phyloP scores from a whole-genome alignment of 2,888 invertebrate species.

The Chloromyia formosa region DNA sequence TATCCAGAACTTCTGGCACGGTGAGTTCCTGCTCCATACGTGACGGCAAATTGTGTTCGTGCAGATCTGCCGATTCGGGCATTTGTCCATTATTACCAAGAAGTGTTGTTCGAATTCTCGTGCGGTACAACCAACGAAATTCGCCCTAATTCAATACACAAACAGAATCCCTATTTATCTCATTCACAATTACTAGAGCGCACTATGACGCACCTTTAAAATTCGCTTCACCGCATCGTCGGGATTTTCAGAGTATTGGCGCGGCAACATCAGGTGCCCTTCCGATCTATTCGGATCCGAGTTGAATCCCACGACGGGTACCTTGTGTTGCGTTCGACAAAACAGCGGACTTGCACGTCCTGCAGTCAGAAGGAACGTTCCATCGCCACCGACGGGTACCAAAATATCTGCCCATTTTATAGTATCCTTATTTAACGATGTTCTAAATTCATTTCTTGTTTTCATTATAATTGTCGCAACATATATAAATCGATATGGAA shows the following conservation, averaged over 20 bases:
- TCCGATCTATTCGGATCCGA: constrained; percentile 94
- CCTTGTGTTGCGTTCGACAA: constrained; percentile 66
- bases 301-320: constrained; percentile 97
- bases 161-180: constrained; percentile 44
- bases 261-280: constrained; percentile 90
- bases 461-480: constrained; percentile 27
- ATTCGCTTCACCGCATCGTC: constrained; percentile 81
- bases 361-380: constrained; percentile 94
- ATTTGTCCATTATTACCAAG: constrained; percentile 69
- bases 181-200: constrained; percentile 38
- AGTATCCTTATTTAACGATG: constrained; percentile 67
- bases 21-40: constrained; percentile 62
- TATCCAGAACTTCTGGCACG: constrained; percentile 57
- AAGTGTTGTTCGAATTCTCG: constrained; percentile 88
- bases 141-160: constrained; percentile 68
- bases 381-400: constrained; percentile 93
- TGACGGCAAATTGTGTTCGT: constrained; percentile 61
- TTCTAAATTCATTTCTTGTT: constrained; percentile 64
- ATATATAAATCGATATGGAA: background rate
- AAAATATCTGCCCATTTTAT: constrained; percentile 93
- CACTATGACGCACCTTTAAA: constrained; percentile 68
- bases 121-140: constrained; percentile 87
- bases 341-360: constrained; percentile 65
- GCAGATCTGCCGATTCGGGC: constrained; percentile 65
- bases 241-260: constrained; percentile 82